These are phyloP conservation scores for Alces alces DNA, from an alignment of 2,113 vertebrate genomes.

Conservation along the genomic window DNA sequence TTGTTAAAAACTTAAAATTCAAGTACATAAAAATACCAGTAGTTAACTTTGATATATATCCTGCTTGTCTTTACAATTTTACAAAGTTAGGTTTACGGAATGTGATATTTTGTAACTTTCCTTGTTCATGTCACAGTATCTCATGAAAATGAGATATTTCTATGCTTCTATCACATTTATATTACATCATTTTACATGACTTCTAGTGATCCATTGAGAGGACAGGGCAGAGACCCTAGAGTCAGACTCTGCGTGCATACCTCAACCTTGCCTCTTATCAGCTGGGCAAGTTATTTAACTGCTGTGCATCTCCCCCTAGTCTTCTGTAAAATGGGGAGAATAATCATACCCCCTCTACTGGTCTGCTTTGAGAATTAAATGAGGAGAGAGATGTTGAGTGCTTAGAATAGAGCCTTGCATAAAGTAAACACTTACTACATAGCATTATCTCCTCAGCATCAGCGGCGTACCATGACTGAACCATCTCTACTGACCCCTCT, in stretches of 20 bases:
- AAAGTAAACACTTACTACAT: not conserved
- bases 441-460: not conserved
- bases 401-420: not conserved
- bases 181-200: not conserved
- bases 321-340: not conserved
- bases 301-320: not conserved
- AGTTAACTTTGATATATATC: not conserved
- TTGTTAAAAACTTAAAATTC: constrained; percentile 19
- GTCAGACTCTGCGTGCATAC: not conserved
- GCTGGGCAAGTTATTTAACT: not conserved
- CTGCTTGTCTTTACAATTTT: not conserved
- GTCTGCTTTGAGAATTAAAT: constrained; percentile 15
- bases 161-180: not conserved
- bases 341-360: not conserved
- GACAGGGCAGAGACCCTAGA: not conserved
- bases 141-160: not conserved
- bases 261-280: not conserved
- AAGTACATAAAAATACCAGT: not conserved
- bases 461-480: not conserved
- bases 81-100: not conserved
- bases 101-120: not conserved
- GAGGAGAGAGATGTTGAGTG: not conserved
- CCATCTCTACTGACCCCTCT: not conserved
- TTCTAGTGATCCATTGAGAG: not conserved
- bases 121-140: not conserved